Percentiles rank a stretch among this genome's conserved stretches.
These are phyloP conservation scores for Melanerpes formicivorus DNA, from an alignment of 2,113 vertebrate genomes.

Conservation along the genomic window DNA sequence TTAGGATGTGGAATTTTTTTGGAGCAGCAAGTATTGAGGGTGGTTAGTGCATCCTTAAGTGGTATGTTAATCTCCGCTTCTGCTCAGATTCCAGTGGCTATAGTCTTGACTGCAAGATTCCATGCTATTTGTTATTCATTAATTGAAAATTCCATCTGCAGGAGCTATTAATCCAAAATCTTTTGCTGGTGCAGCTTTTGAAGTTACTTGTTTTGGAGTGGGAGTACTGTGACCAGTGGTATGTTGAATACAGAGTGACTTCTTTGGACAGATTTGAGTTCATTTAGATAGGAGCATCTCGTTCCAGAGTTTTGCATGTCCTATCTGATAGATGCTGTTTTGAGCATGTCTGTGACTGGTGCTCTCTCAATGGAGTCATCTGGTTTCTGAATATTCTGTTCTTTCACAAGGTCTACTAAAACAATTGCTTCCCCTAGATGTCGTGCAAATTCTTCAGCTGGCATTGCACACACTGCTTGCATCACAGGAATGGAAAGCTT, in stretches of 20 bases:
- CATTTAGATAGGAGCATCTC: background rate
- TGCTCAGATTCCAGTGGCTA: background rate
- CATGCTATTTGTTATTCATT: background rate
- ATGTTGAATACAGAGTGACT: background rate
- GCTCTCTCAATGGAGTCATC: background rate
- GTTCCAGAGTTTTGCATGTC: background rate
- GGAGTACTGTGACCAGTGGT: background rate
- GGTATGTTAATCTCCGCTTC: background rate
- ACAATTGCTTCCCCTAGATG: background rate
- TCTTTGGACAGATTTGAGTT: background rate
- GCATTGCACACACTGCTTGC: background rate
- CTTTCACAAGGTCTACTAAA: background rate
- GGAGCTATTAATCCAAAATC: background rate
- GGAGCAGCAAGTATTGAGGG: background rate
- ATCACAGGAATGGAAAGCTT: background rate
- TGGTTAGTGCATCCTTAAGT: background rate
- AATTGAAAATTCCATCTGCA: background rate
- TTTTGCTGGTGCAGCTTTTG: background rate
- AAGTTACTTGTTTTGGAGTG: background rate
- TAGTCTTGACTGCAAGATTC: slow-evolving; percentile 14
- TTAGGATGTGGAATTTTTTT: background rate
- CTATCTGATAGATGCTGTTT: background rate
- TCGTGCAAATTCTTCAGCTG: background rate
- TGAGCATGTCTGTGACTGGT: background rate
- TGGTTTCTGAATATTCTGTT: background rate